These are phyloP conservation scores for Nipponacmea schrenckii DNA, from an alignment of 2,888 invertebrate species.

Conservation along the genomic window DNA sequence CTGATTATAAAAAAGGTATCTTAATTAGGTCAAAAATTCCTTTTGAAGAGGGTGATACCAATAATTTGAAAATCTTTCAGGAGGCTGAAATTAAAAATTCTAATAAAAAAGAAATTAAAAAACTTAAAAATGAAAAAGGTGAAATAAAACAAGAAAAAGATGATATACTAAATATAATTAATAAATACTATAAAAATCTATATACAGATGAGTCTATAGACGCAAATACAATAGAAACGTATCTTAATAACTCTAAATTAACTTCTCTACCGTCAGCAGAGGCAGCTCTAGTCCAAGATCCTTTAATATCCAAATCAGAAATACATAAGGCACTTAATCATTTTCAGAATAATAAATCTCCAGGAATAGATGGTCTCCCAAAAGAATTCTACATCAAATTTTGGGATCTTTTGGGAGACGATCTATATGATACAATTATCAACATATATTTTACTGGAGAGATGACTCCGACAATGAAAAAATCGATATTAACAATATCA, in stretches of 20 bases:
- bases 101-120: background rate
- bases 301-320: background rate
- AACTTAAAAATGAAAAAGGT: background rate
- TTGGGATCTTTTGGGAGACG: background rate
- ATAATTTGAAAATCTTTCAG: background rate
- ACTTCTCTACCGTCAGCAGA: background rate
- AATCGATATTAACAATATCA: background rate
- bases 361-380: background rate
- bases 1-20: no score
- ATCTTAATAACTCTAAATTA: background rate
- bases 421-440: background rate
- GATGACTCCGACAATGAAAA: background rate
- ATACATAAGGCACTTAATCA: background rate
- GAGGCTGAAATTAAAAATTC: background rate
- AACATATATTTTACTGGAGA: background rate
- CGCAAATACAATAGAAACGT: background rate
- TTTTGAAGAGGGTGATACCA: background rate
- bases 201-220: background rate
- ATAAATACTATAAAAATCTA: background rate
- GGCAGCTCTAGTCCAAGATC: background rate
- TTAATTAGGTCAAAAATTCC: no score
- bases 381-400: background rate
- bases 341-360: background rate
- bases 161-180: background rate
- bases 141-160: background rate